phyloP scores from a whole-genome alignment of 2,113 vertebrate species.

The Gobius niger region DNA sequence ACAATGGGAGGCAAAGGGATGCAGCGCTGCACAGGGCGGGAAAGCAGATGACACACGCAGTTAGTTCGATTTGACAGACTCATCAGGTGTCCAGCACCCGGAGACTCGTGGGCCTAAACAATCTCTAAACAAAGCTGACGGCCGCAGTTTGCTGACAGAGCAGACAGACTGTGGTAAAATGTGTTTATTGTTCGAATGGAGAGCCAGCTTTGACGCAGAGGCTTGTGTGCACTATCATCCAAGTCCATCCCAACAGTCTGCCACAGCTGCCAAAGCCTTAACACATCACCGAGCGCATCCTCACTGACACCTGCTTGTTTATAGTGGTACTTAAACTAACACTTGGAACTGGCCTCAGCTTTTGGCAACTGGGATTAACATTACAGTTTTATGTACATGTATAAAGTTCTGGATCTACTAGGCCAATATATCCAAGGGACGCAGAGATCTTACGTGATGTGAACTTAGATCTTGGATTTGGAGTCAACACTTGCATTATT shows the following conservation, averaged over 20 bases:
- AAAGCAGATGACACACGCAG: slow-evolving; percentile 8
- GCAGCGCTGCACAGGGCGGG: slow-evolving; percentile 15
- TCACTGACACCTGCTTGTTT: not conserved
- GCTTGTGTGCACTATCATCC: not conserved
- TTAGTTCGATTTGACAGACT: slow-evolving; percentile 10
- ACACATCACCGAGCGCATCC: not conserved
- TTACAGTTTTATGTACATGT: not conserved
- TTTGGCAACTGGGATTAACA: not conserved
- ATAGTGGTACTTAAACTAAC: not conserved
- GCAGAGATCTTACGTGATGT: too few relatives aligned
- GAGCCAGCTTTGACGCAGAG: not conserved
- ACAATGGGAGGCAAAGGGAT: slow-evolving; percentile 29
- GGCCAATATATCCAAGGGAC: too few relatives aligned
- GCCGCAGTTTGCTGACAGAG: not conserved
- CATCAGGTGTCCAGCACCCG: not conserved
- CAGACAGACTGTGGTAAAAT: not conserved
- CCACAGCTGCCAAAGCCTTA: not conserved
- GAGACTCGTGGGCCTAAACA: not conserved
- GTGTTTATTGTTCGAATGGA: not conserved
- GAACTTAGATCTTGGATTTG: too few relatives aligned
- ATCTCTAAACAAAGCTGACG: not conserved
- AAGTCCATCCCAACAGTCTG: not conserved
- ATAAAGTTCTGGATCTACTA: not conserved
- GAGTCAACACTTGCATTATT: too few relatives aligned
- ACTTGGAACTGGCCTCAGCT: not conserved